These are phyloP conservation scores for Phymanthus crucifer DNA, from an alignment of 92 coral and sea anemone species.

Conservation along the genomic window DNA sequence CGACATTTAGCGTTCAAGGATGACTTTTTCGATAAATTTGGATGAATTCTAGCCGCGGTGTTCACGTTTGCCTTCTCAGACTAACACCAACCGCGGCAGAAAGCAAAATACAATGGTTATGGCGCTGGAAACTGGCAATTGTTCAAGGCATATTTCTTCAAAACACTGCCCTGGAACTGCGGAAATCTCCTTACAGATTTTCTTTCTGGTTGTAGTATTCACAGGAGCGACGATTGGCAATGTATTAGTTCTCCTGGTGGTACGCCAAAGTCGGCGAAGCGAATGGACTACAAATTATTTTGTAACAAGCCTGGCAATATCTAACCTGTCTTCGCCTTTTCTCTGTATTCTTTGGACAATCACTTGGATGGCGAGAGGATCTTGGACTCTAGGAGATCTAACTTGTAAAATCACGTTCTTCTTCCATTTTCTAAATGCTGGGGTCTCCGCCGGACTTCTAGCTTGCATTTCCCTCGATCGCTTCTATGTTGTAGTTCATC, in stretches of 20 bases:
- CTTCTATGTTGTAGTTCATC: slow-evolving; percentile 90
- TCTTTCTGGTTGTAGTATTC: slow-evolving; percentile 60
- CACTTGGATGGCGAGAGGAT: slow-evolving; percentile 59
- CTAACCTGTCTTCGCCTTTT: slow-evolving; percentile 78
- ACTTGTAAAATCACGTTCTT: slow-evolving; percentile 85
- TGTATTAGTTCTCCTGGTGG: slow-evolving; percentile 72
- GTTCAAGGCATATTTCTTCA: slow-evolving; percentile 41
- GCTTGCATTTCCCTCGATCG: slow-evolving; percentile 96
- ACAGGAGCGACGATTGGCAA: slow-evolving; percentile 76
- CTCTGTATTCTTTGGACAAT: slow-evolving; percentile 72
- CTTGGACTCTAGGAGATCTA: slow-evolving; percentile 70
- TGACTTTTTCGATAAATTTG: slow-evolving; percentile 6
- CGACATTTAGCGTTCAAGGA: not conserved
- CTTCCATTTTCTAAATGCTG: slow-evolving; percentile 77
- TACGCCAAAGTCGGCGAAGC: slow-evolving; percentile 84
- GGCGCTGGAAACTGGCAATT: slow-evolving; percentile 37
- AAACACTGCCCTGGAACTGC: slow-evolving; percentile 33
- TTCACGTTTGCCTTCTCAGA: not conserved
- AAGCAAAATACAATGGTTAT: slow-evolving; percentile 26
- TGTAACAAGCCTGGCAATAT: slow-evolving; percentile 80
- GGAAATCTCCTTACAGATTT: slow-evolving; percentile 47
- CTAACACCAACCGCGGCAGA: not conserved
- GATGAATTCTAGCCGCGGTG: not conserved
- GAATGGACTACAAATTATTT: slow-evolving; percentile 99
- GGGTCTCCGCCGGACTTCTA: slow-evolving; percentile 83